A percentile compares a stretch with the other conserved stretches of the same genome.
Conservation (phyloP, 2,888 invertebrate genomes). For the Lamellibrachia columna region DNA sequence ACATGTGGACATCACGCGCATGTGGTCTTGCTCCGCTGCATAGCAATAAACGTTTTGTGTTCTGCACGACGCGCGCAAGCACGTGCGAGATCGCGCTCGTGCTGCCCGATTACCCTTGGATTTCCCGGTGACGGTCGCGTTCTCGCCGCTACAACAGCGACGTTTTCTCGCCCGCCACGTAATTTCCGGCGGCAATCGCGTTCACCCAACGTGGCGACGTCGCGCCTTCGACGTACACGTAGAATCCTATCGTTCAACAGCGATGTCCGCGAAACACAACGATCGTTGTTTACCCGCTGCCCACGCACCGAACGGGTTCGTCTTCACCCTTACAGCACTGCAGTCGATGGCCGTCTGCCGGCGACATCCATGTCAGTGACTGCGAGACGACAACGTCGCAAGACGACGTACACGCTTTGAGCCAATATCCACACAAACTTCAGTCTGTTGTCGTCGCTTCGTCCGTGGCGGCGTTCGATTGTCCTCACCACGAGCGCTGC, state of each 20-base stretch:
- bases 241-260: background rate
- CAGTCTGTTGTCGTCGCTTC: background rate
- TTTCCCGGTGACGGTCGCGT: background rate
- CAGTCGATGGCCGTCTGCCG: background rate
- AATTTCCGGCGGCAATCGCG: background rate
- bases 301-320: background rate
- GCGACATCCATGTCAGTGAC: background rate
- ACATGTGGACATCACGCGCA: background rate
- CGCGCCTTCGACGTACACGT: background rate
- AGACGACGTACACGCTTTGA: slow-evolving; percentile 6
- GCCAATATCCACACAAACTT: background rate
- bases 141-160: background rate
- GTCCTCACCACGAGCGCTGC: background rate
- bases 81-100: background rate
- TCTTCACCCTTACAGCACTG: background rate
- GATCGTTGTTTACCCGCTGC: background rate
- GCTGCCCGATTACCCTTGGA: background rate
- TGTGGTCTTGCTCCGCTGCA: background rate
- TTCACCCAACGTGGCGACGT: background rate
- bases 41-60: slow-evolving; percentile 8
- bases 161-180: background rate
- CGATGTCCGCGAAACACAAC: background rate
- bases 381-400: background rate
- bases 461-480: background rate
- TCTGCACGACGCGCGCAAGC: background rate